phyloP scores from a whole-genome alignment of 2,888 invertebrate genomes.

The Dicyrtomina minuta region DNA sequence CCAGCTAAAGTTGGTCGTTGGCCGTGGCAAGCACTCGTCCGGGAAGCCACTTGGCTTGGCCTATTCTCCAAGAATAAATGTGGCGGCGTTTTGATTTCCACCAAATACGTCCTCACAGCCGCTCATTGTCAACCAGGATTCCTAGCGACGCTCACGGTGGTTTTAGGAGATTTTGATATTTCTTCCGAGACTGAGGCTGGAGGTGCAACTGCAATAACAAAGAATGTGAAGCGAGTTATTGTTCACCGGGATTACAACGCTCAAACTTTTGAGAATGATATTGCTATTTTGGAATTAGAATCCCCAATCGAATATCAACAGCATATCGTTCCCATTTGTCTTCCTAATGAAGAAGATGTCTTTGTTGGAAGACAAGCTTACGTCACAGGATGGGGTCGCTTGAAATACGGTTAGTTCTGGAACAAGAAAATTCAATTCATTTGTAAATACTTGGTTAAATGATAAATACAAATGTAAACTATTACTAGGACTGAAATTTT shows the following conservation, averaged over 20 bases:
- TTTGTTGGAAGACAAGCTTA: constrained; percentile 84
- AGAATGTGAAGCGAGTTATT: constrained; percentile 82
- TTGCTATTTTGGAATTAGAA: constrained; percentile 82
- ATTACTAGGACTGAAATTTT: background rate
- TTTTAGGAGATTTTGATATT: constrained; percentile 88
- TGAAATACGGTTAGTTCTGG: constrained; percentile 73
- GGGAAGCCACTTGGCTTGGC: constrained; percentile 90
- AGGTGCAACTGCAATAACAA: constrained; percentile 69
- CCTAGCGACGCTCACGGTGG: constrained; percentile 83
- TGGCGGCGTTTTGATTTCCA: constrained; percentile 88
- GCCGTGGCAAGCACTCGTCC: constrained; percentile 90
- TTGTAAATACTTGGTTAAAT: background rate
- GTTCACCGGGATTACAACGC: constrained; percentile 87
- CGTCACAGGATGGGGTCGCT: constrained; percentile 89
- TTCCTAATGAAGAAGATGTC: constrained; percentile 75
- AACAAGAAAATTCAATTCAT: constrained; percentile 1
- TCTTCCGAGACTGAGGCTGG: constrained; percentile 73
- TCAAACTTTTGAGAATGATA: constrained; percentile 87
- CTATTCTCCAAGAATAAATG: constrained; percentile 93
- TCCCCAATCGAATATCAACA: constrained; percentile 78
- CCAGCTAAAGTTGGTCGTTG: constrained; percentile 79
- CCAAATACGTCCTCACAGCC: constrained; percentile 82
- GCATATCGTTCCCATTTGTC: constrained; percentile 89
- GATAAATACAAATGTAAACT: constrained; percentile 1
- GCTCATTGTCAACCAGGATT: constrained; percentile 95